phyloP scores from a whole-genome alignment of 2,888 invertebrate genomes.

The Flabesymbios commensalis region DNA sequence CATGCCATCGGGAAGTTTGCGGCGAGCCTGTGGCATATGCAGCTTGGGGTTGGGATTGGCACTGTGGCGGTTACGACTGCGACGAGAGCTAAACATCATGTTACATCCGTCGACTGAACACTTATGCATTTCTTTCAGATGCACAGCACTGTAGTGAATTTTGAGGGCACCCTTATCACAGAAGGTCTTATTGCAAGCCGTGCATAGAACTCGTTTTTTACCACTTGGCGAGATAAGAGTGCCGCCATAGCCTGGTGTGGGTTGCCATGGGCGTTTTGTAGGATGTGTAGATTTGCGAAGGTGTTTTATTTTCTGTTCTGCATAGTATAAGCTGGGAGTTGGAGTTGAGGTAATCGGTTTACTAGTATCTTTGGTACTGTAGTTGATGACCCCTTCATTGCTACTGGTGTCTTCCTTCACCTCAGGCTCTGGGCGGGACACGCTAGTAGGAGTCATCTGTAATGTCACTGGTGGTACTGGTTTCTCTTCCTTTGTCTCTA shows the following conservation, averaged over 20 bases:
- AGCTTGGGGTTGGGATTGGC: slow-evolving; percentile 98
- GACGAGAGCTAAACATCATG: slow-evolving; percentile 97
- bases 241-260: slow-evolving; percentile 56
- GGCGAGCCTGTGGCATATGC: slow-evolving; percentile 86
- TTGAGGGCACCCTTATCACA: slow-evolving; percentile 99
- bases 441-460: neutral
- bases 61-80: slow-evolving; percentile 94
- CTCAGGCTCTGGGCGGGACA: slow-evolving; percentile 18
- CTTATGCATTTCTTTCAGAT: slow-evolving; percentile 98
- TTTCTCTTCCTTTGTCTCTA: too few relatives aligned
- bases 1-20: slow-evolving; percentile 73
- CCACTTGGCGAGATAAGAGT: slow-evolving; percentile 58
- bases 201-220: slow-evolving; percentile 96
- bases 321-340: slow-evolving; percentile 12
- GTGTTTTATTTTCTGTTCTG: slow-evolving; percentile 47
- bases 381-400: slow-evolving; percentile 35
- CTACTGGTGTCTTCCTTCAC: slow-evolving; percentile 22
- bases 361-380: slow-evolving; percentile 31
- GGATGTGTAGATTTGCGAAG: slow-evolving; percentile 59
- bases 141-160: slow-evolving; percentile 98
- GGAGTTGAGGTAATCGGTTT: neutral
- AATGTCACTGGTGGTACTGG: neutral
- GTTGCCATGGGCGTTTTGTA: slow-evolving; percentile 57
- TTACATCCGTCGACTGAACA: slow-evolving; percentile 98
- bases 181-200: slow-evolving; percentile 97